phyloP scores from a whole-genome alignment of 1,140 invertebrate species.

The Calliopsis andreniformis region DNA sequence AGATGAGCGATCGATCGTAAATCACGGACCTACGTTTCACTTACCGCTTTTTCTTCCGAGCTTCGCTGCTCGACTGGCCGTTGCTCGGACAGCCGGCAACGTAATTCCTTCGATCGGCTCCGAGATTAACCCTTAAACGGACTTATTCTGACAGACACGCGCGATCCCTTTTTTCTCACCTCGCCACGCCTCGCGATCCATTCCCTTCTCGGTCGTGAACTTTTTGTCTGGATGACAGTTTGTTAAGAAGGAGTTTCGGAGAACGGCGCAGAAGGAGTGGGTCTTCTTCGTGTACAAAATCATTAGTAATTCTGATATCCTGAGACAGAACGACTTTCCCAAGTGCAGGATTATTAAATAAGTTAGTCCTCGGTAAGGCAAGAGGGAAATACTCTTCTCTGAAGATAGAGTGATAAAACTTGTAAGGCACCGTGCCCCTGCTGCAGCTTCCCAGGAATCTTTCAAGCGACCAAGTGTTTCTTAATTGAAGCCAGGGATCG shows the following conservation, averaged over 20 bases:
- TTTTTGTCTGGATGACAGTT: slow-evolving; percentile 14
- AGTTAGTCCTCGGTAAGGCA: no score
- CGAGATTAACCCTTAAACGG: slow-evolving; percentile 51
- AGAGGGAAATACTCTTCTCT: no score
- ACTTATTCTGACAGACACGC: slow-evolving; percentile 46
- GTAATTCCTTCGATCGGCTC: slow-evolving; percentile 40
- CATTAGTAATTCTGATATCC: no score
- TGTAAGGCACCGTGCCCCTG: not conserved
- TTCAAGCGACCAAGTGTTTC: not conserved
- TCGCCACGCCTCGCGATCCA: slow-evolving; percentile 34
- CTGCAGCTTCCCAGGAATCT: slow-evolving; percentile 11
- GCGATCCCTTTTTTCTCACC: slow-evolving; percentile 34
- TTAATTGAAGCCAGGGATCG: slow-evolving; percentile 41
- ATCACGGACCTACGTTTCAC: slow-evolving; percentile 41
- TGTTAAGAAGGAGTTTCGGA: slow-evolving; percentile 26
- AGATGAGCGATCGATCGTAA: slow-evolving; percentile 43
- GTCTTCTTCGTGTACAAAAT: no score
- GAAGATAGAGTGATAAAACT: not conserved
- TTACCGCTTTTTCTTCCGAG: slow-evolving; percentile 28
- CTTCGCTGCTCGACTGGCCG: no score
- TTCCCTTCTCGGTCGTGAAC: slow-evolving; percentile 18
- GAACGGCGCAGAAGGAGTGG: slow-evolving; percentile 8
- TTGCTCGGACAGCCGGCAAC: slow-evolving; percentile 24
- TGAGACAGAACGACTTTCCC: no score
- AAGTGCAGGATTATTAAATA: no score